These are phyloP conservation scores for Coryphaenoides rupestris DNA, from an alignment of 2,113 vertebrate species.

Conservation along the genomic window DNA sequence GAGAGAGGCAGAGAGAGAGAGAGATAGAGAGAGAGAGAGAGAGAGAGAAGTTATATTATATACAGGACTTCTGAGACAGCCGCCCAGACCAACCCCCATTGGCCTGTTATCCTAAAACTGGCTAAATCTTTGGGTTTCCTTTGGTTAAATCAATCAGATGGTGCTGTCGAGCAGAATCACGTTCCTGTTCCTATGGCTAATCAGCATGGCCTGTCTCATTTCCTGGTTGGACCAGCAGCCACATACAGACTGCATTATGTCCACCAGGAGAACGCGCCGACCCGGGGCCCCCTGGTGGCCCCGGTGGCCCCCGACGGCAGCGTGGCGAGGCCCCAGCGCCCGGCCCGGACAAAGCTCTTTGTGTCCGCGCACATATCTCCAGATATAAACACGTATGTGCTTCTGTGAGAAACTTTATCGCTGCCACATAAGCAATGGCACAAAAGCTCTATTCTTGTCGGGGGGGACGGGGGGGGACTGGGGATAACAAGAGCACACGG, in stretches of 20 bases:
- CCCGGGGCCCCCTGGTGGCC: slow-evolving; percentile 28
- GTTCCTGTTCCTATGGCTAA: slow-evolving; percentile 49
- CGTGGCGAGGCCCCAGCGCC: slow-evolving; percentile 73
- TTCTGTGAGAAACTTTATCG: slow-evolving; percentile 89
- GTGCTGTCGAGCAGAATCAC: slow-evolving; percentile 44
- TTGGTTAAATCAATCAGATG: slow-evolving; percentile 36
- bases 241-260: slow-evolving; percentile 55
- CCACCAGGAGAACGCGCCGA: slow-evolving; percentile 24
- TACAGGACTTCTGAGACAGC: too few species aligned
- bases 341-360: slow-evolving; percentile 83
- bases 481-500: slow-evolving; percentile 82
- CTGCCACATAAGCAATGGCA: slow-evolving; percentile 79
- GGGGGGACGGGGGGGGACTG: slow-evolving; percentile 76
- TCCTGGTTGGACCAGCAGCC: slow-evolving; percentile 46
- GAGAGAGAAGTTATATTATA: too few species aligned
- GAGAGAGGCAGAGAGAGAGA: neutral
- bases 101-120: slow-evolving; percentile 24
- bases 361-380: slow-evolving; percentile 83
- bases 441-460: slow-evolving; percentile 92
- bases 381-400: slow-evolving; percentile 90
- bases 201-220: slow-evolving; percentile 60
- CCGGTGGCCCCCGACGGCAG: slow-evolving; percentile 56
- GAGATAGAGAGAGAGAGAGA: too few species aligned
- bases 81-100: slow-evolving; percentile 15
- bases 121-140: slow-evolving; percentile 33